phyloP scores from a whole-genome alignment of 1,140 invertebrate species.

The Asbolus verrucosus region DNA sequence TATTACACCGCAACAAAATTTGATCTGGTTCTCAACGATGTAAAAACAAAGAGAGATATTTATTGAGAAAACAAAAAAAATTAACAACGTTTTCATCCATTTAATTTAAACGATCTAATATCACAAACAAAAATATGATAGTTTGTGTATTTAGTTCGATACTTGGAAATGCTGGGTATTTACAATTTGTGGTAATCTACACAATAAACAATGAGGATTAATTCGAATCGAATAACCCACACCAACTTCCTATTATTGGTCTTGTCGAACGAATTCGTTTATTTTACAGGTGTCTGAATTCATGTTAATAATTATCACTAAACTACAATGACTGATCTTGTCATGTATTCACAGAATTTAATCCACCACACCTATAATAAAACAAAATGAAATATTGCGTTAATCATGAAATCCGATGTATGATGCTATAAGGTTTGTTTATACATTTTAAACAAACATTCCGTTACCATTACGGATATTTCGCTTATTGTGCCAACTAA shows the following conservation, averaged over 20 bases:
- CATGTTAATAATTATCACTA: not conserved
- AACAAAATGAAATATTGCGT: too few relatives aligned
- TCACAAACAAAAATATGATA: not conserved
- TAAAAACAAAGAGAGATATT: too few relatives aligned
- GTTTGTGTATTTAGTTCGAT: not conserved
- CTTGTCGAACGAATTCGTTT: constrained; percentile 24
- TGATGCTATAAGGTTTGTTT: not conserved
- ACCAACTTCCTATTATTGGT: constrained; percentile 18
- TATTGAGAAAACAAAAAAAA: too few relatives aligned
- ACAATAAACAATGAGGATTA: constrained; percentile 19
- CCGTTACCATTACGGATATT: not conserved
- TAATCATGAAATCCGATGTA: too few relatives aligned
- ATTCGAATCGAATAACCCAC: constrained; percentile 6
- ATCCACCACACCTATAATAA: too few relatives aligned
- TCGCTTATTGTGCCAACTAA: not conserved
- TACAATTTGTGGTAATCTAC: constrained; percentile 7
- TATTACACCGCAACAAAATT: too few relatives aligned
- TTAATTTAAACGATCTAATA: too few relatives aligned
- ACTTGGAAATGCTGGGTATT: constrained; percentile 4
- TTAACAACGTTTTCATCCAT: not conserved
- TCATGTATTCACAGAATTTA: too few relatives aligned
- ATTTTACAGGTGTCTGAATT: constrained; percentile 2
- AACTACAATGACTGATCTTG: too few relatives aligned
- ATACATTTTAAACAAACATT: constrained; percentile 18
- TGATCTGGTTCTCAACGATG: too few relatives aligned